Base-by-base conservation (phyloP, 2,888 invertebrate genomes). In the Orthosia gracilis region DNA sequence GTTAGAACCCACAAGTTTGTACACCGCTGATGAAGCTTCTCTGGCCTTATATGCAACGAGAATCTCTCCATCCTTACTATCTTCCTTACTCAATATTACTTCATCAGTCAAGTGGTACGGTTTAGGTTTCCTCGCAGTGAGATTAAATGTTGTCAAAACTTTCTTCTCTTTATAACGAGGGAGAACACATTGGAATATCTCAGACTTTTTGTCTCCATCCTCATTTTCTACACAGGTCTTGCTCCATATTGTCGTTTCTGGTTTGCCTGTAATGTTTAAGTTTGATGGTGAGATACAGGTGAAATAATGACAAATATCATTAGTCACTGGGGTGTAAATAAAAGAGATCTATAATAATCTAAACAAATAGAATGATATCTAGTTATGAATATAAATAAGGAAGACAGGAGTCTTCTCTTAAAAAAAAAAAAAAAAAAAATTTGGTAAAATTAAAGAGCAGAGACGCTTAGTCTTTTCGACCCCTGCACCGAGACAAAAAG, bases 91-190 rank as follows among this genome's bases (percentile, higher is more conserved):
- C 69, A 89, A 64, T 62, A 90, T 73, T 3, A 92, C 93, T 69
- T 94, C 94, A 49, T 90, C 88, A 0, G 79, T 70, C 17, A 86
- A 57, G 54, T 81, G 73, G 55, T 86, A 83, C 0, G 81, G 69
- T 23, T 76, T 89, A 0, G 77, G 69, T 54, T 85, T 89, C 23
- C 85, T 87, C 0, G 64, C 23, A 3, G 76, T 64, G 7, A 91
- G 69, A 11, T 68, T 82, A 47, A 85, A 92, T 0, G 81, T 86
- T 0, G 88, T 86, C 4, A 94, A 66, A 0, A 91, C 69, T 64
- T 90, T 93, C 66, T 92, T 94, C 83, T 96, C 95, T n/a, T 92
- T 89, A 69, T 92, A 96, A 47, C 91, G 92, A 0, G 96, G 96
- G 2, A 96, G 84, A 0, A 94, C 89, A 18, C 93, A 90, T 55